A percentile compares a stretch with the other conserved stretches of the same genome.
Conservation (phyloP, 2,888 invertebrate species). For the Sceliomorpha sp. region DNA sequence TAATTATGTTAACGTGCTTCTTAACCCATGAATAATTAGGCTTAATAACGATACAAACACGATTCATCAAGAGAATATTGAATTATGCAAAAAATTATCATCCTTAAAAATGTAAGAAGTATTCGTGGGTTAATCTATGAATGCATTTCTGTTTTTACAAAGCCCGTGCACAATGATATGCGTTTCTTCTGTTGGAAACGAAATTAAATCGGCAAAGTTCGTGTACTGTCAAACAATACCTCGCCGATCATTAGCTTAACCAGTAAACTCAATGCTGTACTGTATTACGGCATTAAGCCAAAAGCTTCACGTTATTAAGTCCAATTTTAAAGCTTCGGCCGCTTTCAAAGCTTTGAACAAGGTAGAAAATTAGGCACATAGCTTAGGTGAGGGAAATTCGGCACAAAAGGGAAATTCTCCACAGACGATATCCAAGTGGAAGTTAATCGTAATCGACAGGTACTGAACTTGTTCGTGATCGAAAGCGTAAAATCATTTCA, state of each 20-base stretch:
- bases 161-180: constrained; percentile 58
- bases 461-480: constrained; percentile 21
- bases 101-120: constrained; percentile 7
- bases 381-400: constrained; percentile 39
- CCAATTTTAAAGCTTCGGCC: constrained; percentile 47
- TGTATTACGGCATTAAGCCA: constrained; percentile 51
- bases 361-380: constrained; percentile 45
- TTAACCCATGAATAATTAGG: constrained; percentile 43
- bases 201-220: constrained; percentile 40
- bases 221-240: constrained; percentile 39
- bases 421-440: constrained; percentile 48
- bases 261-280: constrained; percentile 38
- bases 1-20: constrained; percentile 36
- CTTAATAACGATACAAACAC: background rate
- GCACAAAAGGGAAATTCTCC: constrained; percentile 32
- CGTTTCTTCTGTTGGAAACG: constrained; percentile 26
- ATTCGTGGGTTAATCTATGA: constrained; percentile 45
- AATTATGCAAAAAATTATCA: background rate
- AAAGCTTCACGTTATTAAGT: constrained; percentile 49
- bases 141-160: constrained; percentile 57
- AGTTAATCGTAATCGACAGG: constrained; percentile 24
- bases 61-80: background rate
- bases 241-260: constrained; percentile 39
- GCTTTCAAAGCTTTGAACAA: constrained; percentile 52
- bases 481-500: constrained; percentile 11